These are phyloP conservation scores for Murina feae DNA, from an alignment of 2,113 vertebrate genomes.

Conservation along the genomic window DNA sequence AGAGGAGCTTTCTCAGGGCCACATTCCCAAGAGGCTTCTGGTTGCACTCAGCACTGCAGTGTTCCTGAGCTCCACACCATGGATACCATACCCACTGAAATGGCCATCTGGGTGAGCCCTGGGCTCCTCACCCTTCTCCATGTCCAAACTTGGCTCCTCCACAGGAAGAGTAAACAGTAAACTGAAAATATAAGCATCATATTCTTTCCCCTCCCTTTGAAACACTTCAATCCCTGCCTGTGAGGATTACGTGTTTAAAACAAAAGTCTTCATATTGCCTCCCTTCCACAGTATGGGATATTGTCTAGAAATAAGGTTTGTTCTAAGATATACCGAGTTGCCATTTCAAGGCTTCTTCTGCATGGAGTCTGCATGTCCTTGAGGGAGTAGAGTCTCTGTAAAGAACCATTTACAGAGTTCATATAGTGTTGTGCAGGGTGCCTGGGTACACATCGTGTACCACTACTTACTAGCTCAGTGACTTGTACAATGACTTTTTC, in stretches of 20 bases:
- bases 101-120: not conserved
- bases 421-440: not conserved
- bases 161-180: not conserved
- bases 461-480: not conserved
- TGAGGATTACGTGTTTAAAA: not conserved
- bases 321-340: not conserved
- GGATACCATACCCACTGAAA: rapidly evolving
- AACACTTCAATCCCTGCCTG: not conserved
- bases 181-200: not conserved
- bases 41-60: no score
- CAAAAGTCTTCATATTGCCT: not conserved
- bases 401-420: not conserved
- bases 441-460: not conserved
- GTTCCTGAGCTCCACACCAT: not conserved
- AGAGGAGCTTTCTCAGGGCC: not conserved
- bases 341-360: not conserved
- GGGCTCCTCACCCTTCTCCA: not conserved
- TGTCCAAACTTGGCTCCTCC: not conserved
- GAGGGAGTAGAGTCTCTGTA: not conserved
- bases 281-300: not conserved
- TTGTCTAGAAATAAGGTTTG: not conserved
- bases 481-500: not conserved
- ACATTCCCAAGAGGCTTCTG: not conserved
- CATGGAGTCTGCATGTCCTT: not conserved
- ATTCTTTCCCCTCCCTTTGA: not conserved